Percentiles rank a stretch among this genome's conserved stretches.
Evolutionary conservation across 2,888 invertebrate genomes (phyloP).

Genomic region (Prionchulus punctatus): DNA sequence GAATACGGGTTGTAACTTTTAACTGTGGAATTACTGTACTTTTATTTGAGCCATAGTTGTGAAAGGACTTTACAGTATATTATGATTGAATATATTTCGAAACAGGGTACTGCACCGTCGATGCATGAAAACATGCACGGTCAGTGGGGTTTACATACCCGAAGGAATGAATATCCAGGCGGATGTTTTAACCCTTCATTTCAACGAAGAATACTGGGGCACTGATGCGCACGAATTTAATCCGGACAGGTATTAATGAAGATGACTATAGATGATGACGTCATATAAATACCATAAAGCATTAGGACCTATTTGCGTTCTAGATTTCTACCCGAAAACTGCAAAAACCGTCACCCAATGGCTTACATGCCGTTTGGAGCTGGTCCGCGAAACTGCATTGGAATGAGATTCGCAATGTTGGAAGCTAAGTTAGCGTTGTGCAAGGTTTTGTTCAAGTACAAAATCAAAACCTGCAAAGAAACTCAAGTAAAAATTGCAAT

Average conservation of each 20-base stretch:
- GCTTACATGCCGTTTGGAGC: conserved; percentile 4
- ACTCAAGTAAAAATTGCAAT: conserved; percentile 16
- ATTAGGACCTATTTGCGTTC: too few relatives aligned
- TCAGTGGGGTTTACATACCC: conserved; percentile 18
- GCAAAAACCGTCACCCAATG: too few relatives aligned
- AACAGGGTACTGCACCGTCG: too few relatives aligned
- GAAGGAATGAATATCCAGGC: conserved; percentile 20
- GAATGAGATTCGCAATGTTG: conserved; percentile 22
- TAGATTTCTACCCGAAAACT: too few relatives aligned
- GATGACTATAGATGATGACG: too few relatives aligned
- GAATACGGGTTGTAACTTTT: too few relatives aligned
- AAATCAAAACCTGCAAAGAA: conserved; percentile 13
- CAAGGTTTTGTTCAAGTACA: conserved; percentile 18
- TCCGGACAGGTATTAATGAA: conserved; percentile 1
- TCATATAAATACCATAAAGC: too few relatives aligned
- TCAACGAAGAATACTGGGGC: conserved; percentile 17
- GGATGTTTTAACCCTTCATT: conserved; percentile 22
- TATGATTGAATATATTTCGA: too few relatives aligned
- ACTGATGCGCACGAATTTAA: neutral
- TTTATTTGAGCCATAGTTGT: too few relatives aligned
- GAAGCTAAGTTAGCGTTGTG: conserved; percentile 22
- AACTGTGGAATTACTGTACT: too few relatives aligned
- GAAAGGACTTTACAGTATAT: too few relatives aligned
- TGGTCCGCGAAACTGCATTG: conserved; percentile 17
- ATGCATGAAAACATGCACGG: conserved; percentile 17